Base-by-base conservation (phyloP, 2,797 vertebrate species). In the Neostethus bicornis region DNA sequence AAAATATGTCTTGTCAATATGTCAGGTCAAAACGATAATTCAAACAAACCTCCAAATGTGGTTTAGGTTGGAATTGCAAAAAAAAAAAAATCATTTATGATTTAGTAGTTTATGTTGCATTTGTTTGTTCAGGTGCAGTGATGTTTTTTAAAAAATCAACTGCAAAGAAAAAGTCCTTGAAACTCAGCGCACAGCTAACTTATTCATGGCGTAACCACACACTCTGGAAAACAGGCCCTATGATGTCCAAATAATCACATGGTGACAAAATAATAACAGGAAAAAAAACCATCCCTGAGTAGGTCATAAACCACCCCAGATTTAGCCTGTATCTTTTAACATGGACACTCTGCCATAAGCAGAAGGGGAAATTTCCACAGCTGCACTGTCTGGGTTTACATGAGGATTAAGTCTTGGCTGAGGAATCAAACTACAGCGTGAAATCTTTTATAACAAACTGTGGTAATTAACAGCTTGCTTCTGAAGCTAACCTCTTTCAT, bases 391-490 rank as follows among this genome's bases (percentile, higher is more conserved):
- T 77, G 69, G 68, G 63, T 79, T 85, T 80, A 73, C 68, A 79
- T 29, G 70, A 79, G 78, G 81, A 86, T 87, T 87, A 80, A 42
- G 75, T 63, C 76, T 75, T 79, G 83, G 75, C 72, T 83, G 70
- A 83, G 39, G 73, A 59, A 57, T 80, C 71, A 51, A 73, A 81
- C 81, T 79, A 75, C 67, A 78, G 75, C 28, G 67, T 74, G 81
- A 74, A 78, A 74, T 68, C 68, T 79, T 83, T 69, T 74, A 45
- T 85, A 90, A 90, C 81, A 84, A 90, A 86, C 79, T 81, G 63
- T 78, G 85, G 85, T 90, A 90, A 92, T 91, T 90, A 90, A 85
- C 81, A 75, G 67, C 81, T 80, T 68, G 83, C 78, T 78, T 87
- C 78, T 75, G 58, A 76, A 65, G 83, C 71, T 77, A 80, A 86